These are phyloP conservation scores for Hyphantria cunea DNA, from an alignment of 1,140 invertebrate species.

Conservation along the genomic window DNA sequence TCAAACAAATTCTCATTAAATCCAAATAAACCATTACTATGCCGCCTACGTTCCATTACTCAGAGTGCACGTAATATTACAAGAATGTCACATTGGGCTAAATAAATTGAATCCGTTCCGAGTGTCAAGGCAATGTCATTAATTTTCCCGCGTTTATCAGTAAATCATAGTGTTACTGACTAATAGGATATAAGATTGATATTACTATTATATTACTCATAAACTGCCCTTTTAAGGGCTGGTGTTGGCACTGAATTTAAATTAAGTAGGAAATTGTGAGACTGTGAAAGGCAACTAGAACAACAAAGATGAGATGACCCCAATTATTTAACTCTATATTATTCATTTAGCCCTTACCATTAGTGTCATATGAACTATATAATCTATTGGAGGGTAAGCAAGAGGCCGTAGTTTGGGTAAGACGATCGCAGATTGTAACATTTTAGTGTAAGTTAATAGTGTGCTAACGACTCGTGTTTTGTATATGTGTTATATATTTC, in stretches of 20 bases:
- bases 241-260: neutral
- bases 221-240: neutral
- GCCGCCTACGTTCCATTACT: constrained; percentile 1
- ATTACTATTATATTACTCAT: neutral
- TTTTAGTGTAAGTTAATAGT: too few species aligned
- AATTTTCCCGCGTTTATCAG: neutral
- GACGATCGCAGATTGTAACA: too few species aligned
- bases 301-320: too few species aligned
- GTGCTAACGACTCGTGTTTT: too few species aligned
- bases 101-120: neutral
- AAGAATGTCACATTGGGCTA: neutral
- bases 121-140: neutral
- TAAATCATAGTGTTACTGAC: neutral
- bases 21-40: neutral
- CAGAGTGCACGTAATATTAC: neutral
- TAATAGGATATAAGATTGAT: neutral
- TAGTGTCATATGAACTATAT: too few species aligned
- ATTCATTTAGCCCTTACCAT: too few species aligned
- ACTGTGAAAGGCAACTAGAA: neutral
- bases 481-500: too few species aligned
- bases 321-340: too few species aligned
- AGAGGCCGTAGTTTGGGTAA: too few species aligned
- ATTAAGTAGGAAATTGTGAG: neutral
- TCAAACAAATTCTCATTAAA: neutral
- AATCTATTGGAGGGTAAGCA: too few species aligned